Conservation (phyloP, 2,888 invertebrate species). For the Leptopilina myrica region DNA sequence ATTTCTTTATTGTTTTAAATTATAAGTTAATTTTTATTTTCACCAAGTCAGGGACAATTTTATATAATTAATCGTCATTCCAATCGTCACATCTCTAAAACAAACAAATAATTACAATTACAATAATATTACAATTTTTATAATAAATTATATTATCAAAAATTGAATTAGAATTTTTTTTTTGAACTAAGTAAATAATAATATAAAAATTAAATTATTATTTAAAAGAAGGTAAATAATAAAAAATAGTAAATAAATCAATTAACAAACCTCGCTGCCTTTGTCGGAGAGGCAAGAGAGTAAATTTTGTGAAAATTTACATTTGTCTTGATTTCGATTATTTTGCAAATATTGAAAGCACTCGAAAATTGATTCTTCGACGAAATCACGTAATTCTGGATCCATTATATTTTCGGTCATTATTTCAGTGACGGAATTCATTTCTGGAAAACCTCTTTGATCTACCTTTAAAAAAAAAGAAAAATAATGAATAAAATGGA, state of each 20-base stretch:
- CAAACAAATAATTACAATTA: conserved; percentile 1
- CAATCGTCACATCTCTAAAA: conserved; percentile 85
- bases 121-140: no score
- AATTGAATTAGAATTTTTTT: no score
- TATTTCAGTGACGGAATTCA: conserved; percentile 80
- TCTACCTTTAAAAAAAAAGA: conserved; percentile 77
- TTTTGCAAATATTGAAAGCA: conserved; percentile 82
- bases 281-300: conserved; percentile 84
- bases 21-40: no score
- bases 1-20: no score
- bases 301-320: conserved; percentile 82
- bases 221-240: background rate
- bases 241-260: conserved; percentile 9
- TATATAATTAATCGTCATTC: conserved; percentile 74
- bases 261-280: conserved; percentile 78
- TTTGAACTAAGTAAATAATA: no score
- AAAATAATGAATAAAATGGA: background rate
- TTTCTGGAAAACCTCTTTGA: conserved; percentile 82
- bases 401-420: conserved; percentile 82
- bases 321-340: conserved; percentile 78
- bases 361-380: conserved; percentile 84
- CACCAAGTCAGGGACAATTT: background rate
- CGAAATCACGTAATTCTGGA: conserved; percentile 82
- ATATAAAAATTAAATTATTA: no score
- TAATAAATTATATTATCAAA: no score